Percentiles rank a stretch among this genome's conserved stretches.
These are phyloP conservation scores for Porites lobata DNA, from an alignment of 92 coral and sea anemone genomes.

Conservation along the genomic window DNA sequence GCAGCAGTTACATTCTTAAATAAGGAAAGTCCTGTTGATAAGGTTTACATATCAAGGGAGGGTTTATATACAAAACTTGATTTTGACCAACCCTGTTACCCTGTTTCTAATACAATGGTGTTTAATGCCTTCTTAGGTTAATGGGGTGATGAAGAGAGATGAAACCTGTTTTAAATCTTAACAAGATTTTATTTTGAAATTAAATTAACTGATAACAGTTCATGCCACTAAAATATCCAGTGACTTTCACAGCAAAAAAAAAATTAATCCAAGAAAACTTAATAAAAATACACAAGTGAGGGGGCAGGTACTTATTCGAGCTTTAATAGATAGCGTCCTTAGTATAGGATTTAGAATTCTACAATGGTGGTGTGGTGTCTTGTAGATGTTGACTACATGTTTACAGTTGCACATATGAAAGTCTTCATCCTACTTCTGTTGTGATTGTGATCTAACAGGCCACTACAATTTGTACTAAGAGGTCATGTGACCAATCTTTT, in stretches of 20 bases:
- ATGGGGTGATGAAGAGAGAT: neutral
- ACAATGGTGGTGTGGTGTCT: slow-evolving; percentile 8
- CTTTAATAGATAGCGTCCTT: neutral
- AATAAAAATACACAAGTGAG: neutral
- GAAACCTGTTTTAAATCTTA: neutral
- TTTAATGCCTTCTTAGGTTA: neutral
- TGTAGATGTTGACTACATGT: neutral
- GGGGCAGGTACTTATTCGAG: neutral
- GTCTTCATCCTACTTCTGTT: no score
- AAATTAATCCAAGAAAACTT: neutral
- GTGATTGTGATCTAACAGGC: no score
- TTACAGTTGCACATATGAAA: neutral
- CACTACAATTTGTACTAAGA: no score
- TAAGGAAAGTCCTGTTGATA: neutral
- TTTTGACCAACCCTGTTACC: neutral
- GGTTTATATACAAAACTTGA: neutral
- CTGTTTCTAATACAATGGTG: neutral
- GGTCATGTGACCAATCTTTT: no score
- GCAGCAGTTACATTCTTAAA: slow-evolving; percentile 5
- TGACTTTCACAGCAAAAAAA: neutral
- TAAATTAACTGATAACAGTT: neutral
- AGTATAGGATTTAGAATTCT: neutral
- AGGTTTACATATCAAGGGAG: slow-evolving; percentile 3
- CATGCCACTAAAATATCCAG: neutral
- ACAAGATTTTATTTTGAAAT: neutral